Evolutionary conservation across 2,797 vertebrate species (phyloP), one percentile per base, ranked within the genome.

Genomic region (Chaenodraco wilsoni): DNA sequence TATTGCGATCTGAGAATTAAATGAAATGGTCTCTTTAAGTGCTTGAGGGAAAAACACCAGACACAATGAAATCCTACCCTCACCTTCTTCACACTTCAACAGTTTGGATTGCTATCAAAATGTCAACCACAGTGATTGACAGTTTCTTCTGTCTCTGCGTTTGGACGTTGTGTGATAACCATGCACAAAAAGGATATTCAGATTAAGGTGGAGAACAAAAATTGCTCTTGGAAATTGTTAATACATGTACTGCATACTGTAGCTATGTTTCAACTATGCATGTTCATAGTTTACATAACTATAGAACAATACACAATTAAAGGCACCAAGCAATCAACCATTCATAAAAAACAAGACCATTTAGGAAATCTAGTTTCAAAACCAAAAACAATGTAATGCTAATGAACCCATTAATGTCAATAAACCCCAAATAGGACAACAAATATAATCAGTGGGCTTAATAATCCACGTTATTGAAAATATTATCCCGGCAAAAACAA

Each of bases 41-140:
- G 31, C 55, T 17, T 10, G 11, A 57, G 19, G 31, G 33, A 52
- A 49, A 59, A 37, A 66, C 44, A n/a, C 31, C 12, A 23, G 65
- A 64, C 44, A 49, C 19, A 58, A 49, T 54, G 4, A 60, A 66
- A 65, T 56, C 27, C 48, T 19, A 16, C n/a, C 31, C 15, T 19
- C 46, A 57, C 48, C 50, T 45, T 56, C 23, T 21, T 46, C 41
- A 60, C 33, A 60, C 33, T 19, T 64, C 19, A 41, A 16, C 1
- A 4, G 52, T 31, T 74, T 16, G 14, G 14, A 27, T n/a, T 43
- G 45, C 15, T 54, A 63, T 77, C 45, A 54, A 74, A 68, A 67
- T 60, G 59, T 55, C 52, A 41, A 19, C 52, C 23, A 3, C 8
- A 19, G 52, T 82, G 66, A 70, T 63, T 40, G 57, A 74, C 58